Base-by-base conservation (phyloP, 1,140 invertebrate species). In the Riptortus pedestris region DNA sequence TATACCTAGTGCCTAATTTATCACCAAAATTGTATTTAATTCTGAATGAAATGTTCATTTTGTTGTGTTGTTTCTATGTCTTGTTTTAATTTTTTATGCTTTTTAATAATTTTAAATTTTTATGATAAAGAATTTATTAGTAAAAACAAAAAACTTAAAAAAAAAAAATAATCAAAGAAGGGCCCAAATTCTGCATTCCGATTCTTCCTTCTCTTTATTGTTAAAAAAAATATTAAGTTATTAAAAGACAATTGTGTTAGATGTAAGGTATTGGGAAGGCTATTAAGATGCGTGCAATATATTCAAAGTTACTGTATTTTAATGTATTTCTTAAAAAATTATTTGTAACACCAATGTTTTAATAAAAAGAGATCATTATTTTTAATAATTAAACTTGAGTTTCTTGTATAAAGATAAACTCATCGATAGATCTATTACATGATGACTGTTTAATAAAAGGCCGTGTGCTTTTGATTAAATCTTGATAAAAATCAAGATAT, bases 231-330 rank as follows among this genome's bases (percentile, higher is more conserved):
- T 47, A 47, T 9, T 47, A 9, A 26, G 20, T 7, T 24, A 3
- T 24, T 5, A 55, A 55, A 55, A 55, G 51, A 55, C 51, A 55
- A 24, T 55, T 47, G 45, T 47, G 18, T 47, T 55, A 55, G 51
- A 24, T 55, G 2, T 55, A 26, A 4, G 2, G 20, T 24, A 26
- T 18, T 18, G 51, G 51, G 22, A 24, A 16, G 51, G 24, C 16
- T 24, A 55, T 24, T 24, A 2, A 20, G n/a, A 20, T 55, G 2
- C 16, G 51, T 55, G 51, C 51, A 55, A 55, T 55, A 55, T 55
- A 24, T 55, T 55, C 18, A 22, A 47, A 47, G 45, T 47, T 55
- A 24, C 51, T 55, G 2, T 55, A 24, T 24, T 55, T 55, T 55
- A 55, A 55, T 55, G 51, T 55, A 55, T 55, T 38, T 38, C 14